Percentiles rank a stretch among this genome's conserved stretches.
These are phyloP conservation scores for Apostichopus californicus DNA, from an alignment of 35 echinoderm and acorn worm species.

Conservation along the genomic window DNA sequence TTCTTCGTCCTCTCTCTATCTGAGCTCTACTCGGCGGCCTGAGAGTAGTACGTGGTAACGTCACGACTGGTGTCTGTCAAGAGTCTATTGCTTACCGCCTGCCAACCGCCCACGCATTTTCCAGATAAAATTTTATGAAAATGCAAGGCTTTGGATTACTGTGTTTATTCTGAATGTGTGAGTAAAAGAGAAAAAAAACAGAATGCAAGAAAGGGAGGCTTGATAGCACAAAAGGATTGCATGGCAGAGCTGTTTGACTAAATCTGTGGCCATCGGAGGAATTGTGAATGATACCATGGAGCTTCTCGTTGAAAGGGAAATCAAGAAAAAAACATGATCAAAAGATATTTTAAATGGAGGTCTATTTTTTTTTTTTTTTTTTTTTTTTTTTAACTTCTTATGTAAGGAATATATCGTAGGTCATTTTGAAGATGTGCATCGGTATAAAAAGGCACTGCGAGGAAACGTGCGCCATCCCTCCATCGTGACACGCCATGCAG, in stretches of 20 bases:
- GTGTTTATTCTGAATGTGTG: constrained; percentile 48
- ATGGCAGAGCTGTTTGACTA: constrained; percentile 17
- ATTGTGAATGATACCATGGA: background rate
- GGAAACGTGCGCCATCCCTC: background rate
- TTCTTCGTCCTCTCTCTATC: background rate
- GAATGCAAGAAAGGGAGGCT: background rate
- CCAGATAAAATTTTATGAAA: constrained; percentile 55
- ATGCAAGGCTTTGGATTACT: constrained; percentile 48
- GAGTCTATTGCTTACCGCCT: constrained; percentile 1
- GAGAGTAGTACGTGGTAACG: background rate
- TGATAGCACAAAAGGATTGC: constrained; percentile 27
- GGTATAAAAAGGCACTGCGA: background rate
- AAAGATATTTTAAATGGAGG: constrained; percentile 3
- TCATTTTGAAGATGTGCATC: background rate
- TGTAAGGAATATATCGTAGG: constrained; percentile 4
- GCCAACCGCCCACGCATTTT: constrained; percentile 52
- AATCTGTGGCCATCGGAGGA: background rate
- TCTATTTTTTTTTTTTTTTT: background rate
- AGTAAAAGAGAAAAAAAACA: background rate
- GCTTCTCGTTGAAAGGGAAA: constrained; percentile 3
- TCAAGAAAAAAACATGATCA: background rate
- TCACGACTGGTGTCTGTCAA: constrained; percentile 30
- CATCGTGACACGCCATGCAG: background rate
- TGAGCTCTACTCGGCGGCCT: background rate
- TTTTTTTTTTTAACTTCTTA: background rate